Evolutionary conservation across 2,113 vertebrate genomes (phyloP), one percentile per base, ranked within the genome.

Genomic region (Phyllostomus hastatus): DNA sequence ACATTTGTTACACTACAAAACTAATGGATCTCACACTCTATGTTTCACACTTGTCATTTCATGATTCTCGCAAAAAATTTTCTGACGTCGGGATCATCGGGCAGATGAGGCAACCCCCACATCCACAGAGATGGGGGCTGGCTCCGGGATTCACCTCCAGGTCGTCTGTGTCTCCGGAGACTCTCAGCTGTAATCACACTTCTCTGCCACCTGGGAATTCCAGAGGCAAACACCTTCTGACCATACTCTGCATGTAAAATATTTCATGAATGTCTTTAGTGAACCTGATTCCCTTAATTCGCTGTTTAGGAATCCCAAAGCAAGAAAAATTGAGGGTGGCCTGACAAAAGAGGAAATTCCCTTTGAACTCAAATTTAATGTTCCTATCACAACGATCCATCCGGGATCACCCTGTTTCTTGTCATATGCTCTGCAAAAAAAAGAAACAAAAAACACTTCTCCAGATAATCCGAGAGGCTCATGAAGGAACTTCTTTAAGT

Each of bases 341-440:
- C 91, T 88, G 70, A 91, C 94, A 91, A 97, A 88, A 83, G 46
- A 7, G 17, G 69, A 89, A 92, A 95, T 90, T 93, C 70, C 61
- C 84, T 91, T 69, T 91, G 91, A 97, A 93, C 88, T 82, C 81
- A 90, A 76, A 92, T 82, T 85, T 91, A 90, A 85, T 75, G 69
- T 70, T 64, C 76, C 79, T 89, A 67, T 28, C 64, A 83, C 24
- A 64, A 41, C 72, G 73, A 93, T 86, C 78, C 46, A 78, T 80
- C 46, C 93, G 0, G 0, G 26, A 38, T 61, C 50, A 93, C 73
- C 75, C 84, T 91, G 50, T 80, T 80, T 78, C 92, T 70, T 70
- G n/a, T 83, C 80, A 72, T 10, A 76, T 7, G 24, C 31, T 80
- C 92, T 92, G 14, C 35, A 92, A 95, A 20, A 20, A 35, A 33